Evolutionary conservation across 2,113 vertebrate genomes (phyloP).

Genomic region (Pseudorectes ferrugineus): DNA sequence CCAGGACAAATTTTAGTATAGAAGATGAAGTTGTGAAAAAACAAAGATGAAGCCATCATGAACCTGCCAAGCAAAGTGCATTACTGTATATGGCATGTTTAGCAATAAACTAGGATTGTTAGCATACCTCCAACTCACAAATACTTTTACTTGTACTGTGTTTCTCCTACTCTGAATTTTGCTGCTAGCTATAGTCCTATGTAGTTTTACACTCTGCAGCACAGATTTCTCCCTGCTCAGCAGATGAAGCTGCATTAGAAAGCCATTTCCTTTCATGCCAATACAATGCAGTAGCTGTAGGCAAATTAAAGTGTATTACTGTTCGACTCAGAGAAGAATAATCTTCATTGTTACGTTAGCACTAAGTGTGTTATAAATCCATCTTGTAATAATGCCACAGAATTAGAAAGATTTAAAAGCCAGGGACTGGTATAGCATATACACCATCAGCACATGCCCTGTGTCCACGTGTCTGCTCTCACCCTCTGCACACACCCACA

Average conservation of each 20-base stretch:
- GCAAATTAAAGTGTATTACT: slow-evolving; percentile 60
- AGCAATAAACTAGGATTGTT: slow-evolving; percentile 58
- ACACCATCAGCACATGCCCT: not conserved
- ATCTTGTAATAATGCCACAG: slow-evolving; percentile 53
- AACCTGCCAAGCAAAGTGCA: not conserved
- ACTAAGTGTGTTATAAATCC: slow-evolving; percentile 66
- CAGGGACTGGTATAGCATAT: not conserved
- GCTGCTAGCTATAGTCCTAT: slow-evolving; percentile 56
- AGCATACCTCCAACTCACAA: slow-evolving; percentile 52
- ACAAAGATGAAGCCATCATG: not conserved
- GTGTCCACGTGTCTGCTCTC: not conserved
- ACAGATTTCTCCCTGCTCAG: slow-evolving; percentile 66
- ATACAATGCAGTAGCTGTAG: slow-evolving; percentile 52
- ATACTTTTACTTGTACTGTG: slow-evolving; percentile 53
- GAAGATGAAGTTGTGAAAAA: not conserved
- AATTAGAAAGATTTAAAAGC: not conserved
- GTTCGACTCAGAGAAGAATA: slow-evolving; percentile 47
- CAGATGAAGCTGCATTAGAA: slow-evolving; percentile 66
- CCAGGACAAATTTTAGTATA: not conserved
- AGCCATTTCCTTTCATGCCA: slow-evolving; percentile 65
- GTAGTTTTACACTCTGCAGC: slow-evolving; percentile 63
- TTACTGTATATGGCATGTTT: not conserved
- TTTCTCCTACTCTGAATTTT: slow-evolving; percentile 54
- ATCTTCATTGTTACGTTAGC: slow-evolving; percentile 63
- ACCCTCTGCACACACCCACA: not conserved